A percentile compares a stretch with the other conserved stretches of the same genome.
Conservation (phyloP, 2,888 invertebrate species). For the Habrosyne pyritoides region DNA sequence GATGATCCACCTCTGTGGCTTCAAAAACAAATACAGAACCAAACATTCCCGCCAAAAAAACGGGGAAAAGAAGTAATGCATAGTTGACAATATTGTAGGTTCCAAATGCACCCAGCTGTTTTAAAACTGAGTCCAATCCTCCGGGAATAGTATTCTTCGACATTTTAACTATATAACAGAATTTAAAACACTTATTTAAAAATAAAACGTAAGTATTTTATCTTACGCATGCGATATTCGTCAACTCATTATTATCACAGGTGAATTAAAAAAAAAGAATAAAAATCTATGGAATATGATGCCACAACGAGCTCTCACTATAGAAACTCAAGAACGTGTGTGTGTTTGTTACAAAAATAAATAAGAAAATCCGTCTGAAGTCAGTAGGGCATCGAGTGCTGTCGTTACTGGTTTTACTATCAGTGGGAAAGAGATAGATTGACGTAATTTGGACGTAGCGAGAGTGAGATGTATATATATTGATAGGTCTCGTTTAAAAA, state of each 20-base stretch:
- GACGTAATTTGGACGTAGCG: not conserved
- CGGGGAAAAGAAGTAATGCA: slow-evolving; percentile 67
- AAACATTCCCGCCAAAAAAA: slow-evolving; percentile 74
- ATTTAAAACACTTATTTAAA: slow-evolving; percentile 14
- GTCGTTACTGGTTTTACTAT: slow-evolving; percentile 9
- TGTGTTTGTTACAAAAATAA: slow-evolving; percentile 37
- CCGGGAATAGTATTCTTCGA: slow-evolving; percentile 39
- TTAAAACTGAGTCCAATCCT: slow-evolving; percentile 63
- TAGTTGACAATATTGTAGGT: slow-evolving; percentile 72
- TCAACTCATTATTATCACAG: not conserved
- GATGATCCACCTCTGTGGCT: slow-evolving; percentile 66
- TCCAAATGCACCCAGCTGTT: slow-evolving; percentile 71
- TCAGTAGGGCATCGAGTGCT: slow-evolving; percentile 11
- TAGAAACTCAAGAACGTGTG: slow-evolving; percentile 25
- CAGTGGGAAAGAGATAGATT: slow-evolving; percentile 3
- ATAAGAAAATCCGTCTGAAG: slow-evolving; percentile 37
- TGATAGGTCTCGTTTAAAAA: not conserved
- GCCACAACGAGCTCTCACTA: slow-evolving; percentile 19
- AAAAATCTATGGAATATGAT: not conserved
- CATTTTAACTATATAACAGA: slow-evolving; percentile 43
- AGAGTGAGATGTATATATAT: not conserved
- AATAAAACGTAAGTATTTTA: slow-evolving; percentile 17
- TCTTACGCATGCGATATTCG: slow-evolving; percentile 28
- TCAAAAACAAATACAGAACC: slow-evolving; percentile 75
- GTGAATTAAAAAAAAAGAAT: not conserved